Base-by-base conservation (phyloP, 2,797 vertebrate genomes). In the Chrosomus eos region DNA sequence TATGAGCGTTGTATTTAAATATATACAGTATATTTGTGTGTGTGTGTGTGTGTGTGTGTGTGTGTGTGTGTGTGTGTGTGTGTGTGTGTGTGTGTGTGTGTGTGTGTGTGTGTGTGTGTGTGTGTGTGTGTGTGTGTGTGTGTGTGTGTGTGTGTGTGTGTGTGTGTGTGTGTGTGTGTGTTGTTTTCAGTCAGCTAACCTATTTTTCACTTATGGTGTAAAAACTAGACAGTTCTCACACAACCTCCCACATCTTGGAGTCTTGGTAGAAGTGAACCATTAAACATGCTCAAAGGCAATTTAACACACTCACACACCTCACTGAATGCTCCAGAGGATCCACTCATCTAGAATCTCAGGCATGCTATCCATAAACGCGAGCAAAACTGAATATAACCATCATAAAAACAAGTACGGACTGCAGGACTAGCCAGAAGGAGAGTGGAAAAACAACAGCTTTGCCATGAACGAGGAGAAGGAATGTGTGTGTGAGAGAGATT, bases 371-470 rank as follows among this genome's bases (percentile, higher is more conserved):
- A 71, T 58, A 72, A 31, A 58, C 7, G 2, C 28, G 33, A 53
- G 33, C 9, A 1, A 60, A 36, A 19, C 45, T 18, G 51, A 45
- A 62, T 45, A 45, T 33, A 82, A 18, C 51, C 53, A 45, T 2
- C 72, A 55, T 58, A 55, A 72, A 60, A 81, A 72, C 43, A 82
- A 55, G 19, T 19, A 48, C 0, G 7, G 53, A 31, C 26, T 31
- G 26, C 26, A 31, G 68, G 11, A 71, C 13, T 72, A 60, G 16
- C 13, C 70, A 82, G 80, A 82, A 62, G 40, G 19, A 51, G n/a
- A 76, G 28, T 9, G 62, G 71, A 75, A 75, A 83, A 67, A 53
- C 33, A 83, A 83, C 31, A 62, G 70, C 58, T 51, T 74, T 66
- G 81, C n/a, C 71, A 75, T 67, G 31, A 62, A 82, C 43, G 28